Conservation (phyloP, 2,797 vertebrate species). For the Salarias fasciatus region DNA sequence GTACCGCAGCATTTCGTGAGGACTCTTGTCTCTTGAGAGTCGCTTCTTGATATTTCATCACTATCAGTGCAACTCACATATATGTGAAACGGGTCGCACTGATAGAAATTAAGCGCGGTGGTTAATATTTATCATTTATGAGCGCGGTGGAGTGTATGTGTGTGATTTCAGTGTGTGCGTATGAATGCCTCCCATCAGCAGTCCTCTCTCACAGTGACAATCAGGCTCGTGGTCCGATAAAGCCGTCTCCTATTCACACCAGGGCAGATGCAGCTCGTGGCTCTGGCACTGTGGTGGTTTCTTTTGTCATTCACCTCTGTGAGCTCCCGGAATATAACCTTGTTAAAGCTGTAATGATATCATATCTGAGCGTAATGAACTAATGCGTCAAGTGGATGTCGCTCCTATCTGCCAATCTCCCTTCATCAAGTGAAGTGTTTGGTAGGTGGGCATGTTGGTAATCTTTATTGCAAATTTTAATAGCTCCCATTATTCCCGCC, state of each 20-base stretch:
- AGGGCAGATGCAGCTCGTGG: background rate
- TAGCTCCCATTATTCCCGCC: slow-evolving; percentile 55
- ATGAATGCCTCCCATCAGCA: background rate
- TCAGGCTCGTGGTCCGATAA: slow-evolving; percentile 8
- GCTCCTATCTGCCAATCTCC: slow-evolving; percentile 44
- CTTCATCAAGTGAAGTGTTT: slow-evolving; percentile 50
- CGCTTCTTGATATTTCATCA: too few species aligned
- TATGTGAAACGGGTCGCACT: too few species aligned
- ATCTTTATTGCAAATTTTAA: slow-evolving; percentile 68
- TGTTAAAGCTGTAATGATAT: slow-evolving; percentile 47
- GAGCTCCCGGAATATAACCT: slow-evolving; percentile 18
- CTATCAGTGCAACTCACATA: too few species aligned
- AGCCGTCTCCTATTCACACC: slow-evolving; percentile 5
- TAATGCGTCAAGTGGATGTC: slow-evolving; percentile 36
- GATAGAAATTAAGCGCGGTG: too few species aligned
- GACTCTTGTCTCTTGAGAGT: too few species aligned
- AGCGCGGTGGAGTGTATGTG: too few species aligned
- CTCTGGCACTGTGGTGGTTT: background rate
- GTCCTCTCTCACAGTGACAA: background rate
- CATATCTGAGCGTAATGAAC: slow-evolving; percentile 43
- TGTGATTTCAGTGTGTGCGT: too few species aligned
- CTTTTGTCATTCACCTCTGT: slow-evolving; percentile 16
- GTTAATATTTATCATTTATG: too few species aligned
- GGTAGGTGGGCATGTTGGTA: slow-evolving; percentile 51
- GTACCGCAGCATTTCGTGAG: too few species aligned